phyloP scores from a whole-genome alignment of 2,888 invertebrate genomes.

The Acleris cristana region DNA sequence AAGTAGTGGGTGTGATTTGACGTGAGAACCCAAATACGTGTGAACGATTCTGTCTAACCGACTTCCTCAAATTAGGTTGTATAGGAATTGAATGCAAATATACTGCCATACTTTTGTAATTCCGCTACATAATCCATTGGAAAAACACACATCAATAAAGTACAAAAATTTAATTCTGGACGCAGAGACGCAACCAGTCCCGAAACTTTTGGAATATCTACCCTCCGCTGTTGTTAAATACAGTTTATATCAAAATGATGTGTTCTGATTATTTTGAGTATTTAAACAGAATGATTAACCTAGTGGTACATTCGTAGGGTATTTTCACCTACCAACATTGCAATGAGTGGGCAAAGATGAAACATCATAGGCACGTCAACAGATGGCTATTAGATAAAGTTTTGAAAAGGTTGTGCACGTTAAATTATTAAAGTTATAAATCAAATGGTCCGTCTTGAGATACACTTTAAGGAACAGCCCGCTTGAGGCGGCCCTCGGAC shows the following conservation, averaged over 20 bases:
- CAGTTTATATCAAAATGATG: slow-evolving; percentile 15
- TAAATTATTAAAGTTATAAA: slow-evolving; percentile 71
- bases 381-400: slow-evolving; percentile 51
- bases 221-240: slow-evolving; percentile 8
- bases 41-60: slow-evolving; percentile 44
- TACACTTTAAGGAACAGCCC: slow-evolving; percentile 10
- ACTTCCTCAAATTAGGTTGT: slow-evolving; percentile 50
- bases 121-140: slow-evolving; percentile 49
- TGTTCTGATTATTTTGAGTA: slow-evolving; percentile 24
- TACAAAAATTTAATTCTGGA: slow-evolving; percentile 54
- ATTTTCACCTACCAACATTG: slow-evolving; percentile 15
- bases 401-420: slow-evolving; percentile 82
- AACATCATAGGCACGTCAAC: slow-evolving; percentile 28
- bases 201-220: slow-evolving; percentile 33
- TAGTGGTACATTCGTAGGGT: slow-evolving; percentile 27
- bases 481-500: slow-evolving; percentile 23
- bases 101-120: slow-evolving; percentile 75
- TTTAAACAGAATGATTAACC: slow-evolving; percentile 20
- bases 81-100: slow-evolving; percentile 79
- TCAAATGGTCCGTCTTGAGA: slow-evolving; percentile 67
- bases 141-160: slow-evolving; percentile 53
- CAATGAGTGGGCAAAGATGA: slow-evolving; percentile 34
- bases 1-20: slow-evolving; percentile 28
- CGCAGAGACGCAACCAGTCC: slow-evolving; percentile 30
- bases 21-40: slow-evolving; percentile 40